These are phyloP conservation scores for Crotalus tigris DNA, from an alignment of 2,113 vertebrate genomes.

Conservation along the genomic window DNA sequence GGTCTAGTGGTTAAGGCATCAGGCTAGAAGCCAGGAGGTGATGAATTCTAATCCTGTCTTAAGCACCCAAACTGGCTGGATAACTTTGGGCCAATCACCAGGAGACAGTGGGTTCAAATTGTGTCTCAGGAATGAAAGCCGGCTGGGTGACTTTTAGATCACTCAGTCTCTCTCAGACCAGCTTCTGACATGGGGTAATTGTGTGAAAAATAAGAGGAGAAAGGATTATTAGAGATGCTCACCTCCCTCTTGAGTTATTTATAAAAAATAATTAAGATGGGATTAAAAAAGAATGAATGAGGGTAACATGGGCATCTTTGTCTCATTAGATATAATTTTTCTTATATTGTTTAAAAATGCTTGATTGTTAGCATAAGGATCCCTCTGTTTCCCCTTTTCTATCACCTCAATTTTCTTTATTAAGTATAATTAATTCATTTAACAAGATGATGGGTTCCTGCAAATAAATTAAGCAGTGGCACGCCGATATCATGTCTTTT, in stretches of 20 bases:
- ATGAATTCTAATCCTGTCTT: neutral
- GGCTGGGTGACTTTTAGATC: neutral
- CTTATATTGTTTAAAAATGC: neutral
- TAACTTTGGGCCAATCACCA: neutral
- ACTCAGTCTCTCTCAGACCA: neutral
- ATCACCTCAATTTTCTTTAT: neutral
- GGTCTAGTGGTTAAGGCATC: neutral
- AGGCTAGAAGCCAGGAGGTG: neutral
- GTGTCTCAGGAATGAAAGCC: neutral
- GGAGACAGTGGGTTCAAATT: neutral
- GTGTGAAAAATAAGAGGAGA: neutral
- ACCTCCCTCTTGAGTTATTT: neutral
- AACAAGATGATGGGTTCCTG: neutral
- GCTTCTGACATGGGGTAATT: neutral
- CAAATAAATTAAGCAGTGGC: slow-evolving; percentile 14
- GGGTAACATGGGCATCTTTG: slow-evolving; percentile 44
- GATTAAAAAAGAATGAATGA: slow-evolving; percentile 13
- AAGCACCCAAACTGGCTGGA: neutral
- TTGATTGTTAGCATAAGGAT: neutral
- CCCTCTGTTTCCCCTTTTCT: slow-evolving; percentile 7
- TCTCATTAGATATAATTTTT: slow-evolving; percentile 32
- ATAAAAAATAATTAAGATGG: neutral
- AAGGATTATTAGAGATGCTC: neutral
- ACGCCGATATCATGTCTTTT: neutral
- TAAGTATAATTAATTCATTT: slow-evolving; percentile 5